Conservation (phyloP, 1,140 invertebrate genomes). For the Bombus fervidus region DNA sequence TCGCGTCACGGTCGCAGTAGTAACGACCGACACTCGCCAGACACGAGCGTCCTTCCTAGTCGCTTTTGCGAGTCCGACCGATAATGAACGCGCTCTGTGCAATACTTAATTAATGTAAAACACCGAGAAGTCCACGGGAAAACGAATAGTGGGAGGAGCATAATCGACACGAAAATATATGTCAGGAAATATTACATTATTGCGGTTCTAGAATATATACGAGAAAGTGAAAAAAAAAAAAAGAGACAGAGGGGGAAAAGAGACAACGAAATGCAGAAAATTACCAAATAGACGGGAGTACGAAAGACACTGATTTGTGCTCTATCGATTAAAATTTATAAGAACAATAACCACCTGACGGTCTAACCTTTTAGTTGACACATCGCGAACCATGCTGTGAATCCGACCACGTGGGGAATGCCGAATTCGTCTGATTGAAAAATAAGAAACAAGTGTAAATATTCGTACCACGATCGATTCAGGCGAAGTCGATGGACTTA, state of each 20-base stretch:
- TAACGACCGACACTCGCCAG: constrained; percentile 20
- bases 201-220: constrained; percentile 3
- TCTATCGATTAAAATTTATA: constrained; percentile 48
- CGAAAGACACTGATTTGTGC: constrained; percentile 34
- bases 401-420: constrained; percentile 83
- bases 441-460: constrained; percentile 64
- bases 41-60: not conserved
- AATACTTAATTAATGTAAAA: constrained; percentile 22
- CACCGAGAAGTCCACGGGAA: constrained; percentile 29
- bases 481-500: not conserved
- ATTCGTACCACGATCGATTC: constrained; percentile 2
- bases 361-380: constrained; percentile 84
- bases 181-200: not conserved
- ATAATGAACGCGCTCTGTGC: not conserved
- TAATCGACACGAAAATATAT: constrained; percentile 1
- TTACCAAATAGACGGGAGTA: not conserved
- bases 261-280: not conserved
- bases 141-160: not conserved
- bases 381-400: constrained; percentile 84
- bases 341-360: constrained; percentile 54
- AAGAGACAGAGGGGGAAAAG: not conserved
- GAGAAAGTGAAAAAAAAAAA: not conserved
- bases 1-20: constrained; percentile 16
- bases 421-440: constrained; percentile 74
- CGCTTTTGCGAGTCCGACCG: too few species aligned